Percentiles rank a stretch among this genome's conserved stretches.
phyloP scores from a whole-genome alignment of 2,797 vertebrate genomes.

The Poliocrania exsul region DNA sequence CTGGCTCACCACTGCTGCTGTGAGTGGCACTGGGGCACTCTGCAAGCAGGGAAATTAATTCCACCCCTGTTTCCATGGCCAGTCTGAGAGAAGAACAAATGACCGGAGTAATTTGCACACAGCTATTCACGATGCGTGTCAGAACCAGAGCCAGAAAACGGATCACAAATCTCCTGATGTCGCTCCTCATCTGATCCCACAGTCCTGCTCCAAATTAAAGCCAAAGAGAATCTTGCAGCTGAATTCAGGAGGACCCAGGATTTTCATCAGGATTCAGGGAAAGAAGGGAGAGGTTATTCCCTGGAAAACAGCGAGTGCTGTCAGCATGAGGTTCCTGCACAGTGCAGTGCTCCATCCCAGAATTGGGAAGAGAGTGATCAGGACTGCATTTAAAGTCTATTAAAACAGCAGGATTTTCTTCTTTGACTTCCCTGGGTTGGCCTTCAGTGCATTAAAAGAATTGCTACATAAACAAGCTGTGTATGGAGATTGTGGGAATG shows the following conservation, averaged over 20 bases:
- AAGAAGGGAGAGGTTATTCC: not conserved
- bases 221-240: not conserved
- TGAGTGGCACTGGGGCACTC: not conserved
- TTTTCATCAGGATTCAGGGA: not conserved
- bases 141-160: not conserved
- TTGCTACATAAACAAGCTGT: not conserved
- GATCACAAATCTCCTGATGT: not conserved
- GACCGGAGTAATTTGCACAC: not conserved
- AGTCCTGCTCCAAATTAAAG: not conserved
- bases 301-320: not conserved
- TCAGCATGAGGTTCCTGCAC: not conserved
- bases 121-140: not conserved
- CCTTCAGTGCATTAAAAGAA: not conserved
- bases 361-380: not conserved
- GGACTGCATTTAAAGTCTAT: not conserved
- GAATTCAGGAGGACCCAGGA: not conserved
- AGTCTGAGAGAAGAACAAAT: not conserved
- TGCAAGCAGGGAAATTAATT: conserved; percentile 16
- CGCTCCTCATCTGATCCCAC: not conserved
- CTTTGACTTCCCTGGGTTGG: not conserved
- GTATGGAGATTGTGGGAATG: conserved; percentile 16
- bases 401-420: not conserved
- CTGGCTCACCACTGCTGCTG: not conserved
- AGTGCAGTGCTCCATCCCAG: not conserved
- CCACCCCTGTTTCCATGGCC: not conserved